Conservation (phyloP, 2,797 vertebrate species). For the Helicolenus hilgendorfi region DNA sequence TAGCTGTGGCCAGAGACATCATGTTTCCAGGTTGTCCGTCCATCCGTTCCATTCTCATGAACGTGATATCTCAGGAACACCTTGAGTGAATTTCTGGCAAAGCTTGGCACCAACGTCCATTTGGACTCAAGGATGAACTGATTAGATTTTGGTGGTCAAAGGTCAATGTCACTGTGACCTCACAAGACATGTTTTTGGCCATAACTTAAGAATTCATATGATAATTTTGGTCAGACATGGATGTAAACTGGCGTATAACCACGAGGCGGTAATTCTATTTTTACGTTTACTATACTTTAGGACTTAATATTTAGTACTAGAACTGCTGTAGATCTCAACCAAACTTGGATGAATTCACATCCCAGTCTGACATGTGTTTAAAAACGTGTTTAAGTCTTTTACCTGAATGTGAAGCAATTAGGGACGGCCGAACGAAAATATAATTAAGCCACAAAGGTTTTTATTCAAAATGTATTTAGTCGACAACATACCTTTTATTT, state of each 20-base stretch:
- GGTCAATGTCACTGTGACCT: no score
- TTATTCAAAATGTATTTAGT: neutral
- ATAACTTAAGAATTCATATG: no score
- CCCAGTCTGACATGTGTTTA: no score
- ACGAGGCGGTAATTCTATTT: neutral
- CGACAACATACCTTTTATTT: slow-evolving; percentile 7
- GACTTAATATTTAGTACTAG: neutral
- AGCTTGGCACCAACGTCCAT: no score
- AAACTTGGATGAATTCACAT: neutral
- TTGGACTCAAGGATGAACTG: no score
- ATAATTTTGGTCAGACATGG: no score
- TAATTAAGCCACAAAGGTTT: neutral
- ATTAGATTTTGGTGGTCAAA: no score
- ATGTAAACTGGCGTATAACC: no score
- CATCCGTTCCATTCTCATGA: rapidly evolving
- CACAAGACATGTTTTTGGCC: no score
- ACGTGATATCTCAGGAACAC: no score
- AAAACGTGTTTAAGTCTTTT: neutral
- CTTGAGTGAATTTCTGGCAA: no score
- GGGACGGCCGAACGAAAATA: neutral
- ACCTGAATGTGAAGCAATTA: neutral
- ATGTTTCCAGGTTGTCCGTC: no score
- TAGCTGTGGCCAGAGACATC: neutral
- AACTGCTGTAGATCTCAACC: neutral
- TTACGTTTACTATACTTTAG: rapidly evolving